phyloP scores from a whole-genome alignment of 2,888 invertebrate species.

The Blastobasis lacticolella region DNA sequence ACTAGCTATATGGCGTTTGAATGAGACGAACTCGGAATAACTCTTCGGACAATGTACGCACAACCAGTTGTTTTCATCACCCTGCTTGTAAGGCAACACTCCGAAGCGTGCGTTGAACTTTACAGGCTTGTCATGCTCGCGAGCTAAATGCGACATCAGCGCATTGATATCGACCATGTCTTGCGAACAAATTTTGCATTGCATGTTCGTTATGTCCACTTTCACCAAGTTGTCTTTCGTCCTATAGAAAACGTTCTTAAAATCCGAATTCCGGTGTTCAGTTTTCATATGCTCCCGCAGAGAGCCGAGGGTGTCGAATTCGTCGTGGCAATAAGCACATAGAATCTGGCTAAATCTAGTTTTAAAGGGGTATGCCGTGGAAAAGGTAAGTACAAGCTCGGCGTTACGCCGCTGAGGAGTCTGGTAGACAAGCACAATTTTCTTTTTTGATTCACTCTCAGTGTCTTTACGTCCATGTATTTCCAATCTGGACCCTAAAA shows the following conservation, averaged over 20 bases:
- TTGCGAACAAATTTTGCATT: slow-evolving; percentile 52
- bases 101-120: slow-evolving; percentile 57
- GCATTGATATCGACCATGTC: slow-evolving; percentile 46
- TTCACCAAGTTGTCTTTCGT: slow-evolving; percentile 59
- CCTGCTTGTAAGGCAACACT: slow-evolving; percentile 57
- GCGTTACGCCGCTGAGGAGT: slow-evolving; percentile 62
- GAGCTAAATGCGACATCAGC: slow-evolving; percentile 52
- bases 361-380: slow-evolving; percentile 62
- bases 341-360: slow-evolving; percentile 59
- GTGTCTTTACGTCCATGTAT: slow-evolving; percentile 52
- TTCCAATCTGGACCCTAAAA: slow-evolving; percentile 67
- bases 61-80: slow-evolving; percentile 35
- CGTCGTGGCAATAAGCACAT: slow-evolving; percentile 58
- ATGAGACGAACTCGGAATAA: slow-evolving; percentile 43
- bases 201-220: slow-evolving; percentile 57
- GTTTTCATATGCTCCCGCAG: slow-evolving; percentile 50
- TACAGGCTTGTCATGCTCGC: slow-evolving; percentile 49
- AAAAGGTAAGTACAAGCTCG: slow-evolving; percentile 55
- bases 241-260: slow-evolving; percentile 59
- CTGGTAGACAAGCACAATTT: slow-evolving; percentile 62
- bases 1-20: slow-evolving; percentile 53
- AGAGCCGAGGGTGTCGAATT: slow-evolving; percentile 40
- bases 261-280: slow-evolving; percentile 48
- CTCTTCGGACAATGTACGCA: slow-evolving; percentile 55
- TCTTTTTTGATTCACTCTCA: slow-evolving; percentile 53